Evolutionary conservation across 2,113 vertebrate species (phyloP).

Genomic region (Cinclus cinclus): DNA sequence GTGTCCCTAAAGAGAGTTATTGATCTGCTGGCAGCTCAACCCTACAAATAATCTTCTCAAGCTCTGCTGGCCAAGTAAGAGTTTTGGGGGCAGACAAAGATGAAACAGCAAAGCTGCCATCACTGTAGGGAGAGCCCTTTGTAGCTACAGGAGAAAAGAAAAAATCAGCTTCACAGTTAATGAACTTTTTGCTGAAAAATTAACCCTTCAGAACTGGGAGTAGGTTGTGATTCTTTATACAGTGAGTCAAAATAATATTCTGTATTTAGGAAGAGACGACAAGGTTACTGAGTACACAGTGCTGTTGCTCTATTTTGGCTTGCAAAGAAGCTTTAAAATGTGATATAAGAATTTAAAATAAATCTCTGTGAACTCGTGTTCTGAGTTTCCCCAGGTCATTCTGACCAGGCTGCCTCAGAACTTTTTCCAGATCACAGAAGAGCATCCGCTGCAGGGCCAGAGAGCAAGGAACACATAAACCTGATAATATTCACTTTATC

Average conservation of each 20-base stretch:
- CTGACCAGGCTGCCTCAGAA: background rate
- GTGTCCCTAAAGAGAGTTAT: background rate
- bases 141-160: background rate
- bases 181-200: background rate
- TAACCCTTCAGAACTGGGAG: background rate
- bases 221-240: background rate
- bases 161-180: background rate
- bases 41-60: background rate
- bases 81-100: background rate
- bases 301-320: background rate
- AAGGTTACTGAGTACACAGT: background rate
- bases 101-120: background rate
- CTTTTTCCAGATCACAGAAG: background rate
- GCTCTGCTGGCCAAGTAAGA: background rate
- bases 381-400: background rate
- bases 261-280: background rate
- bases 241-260: background rate
- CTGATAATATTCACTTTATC: background rate
- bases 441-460: background rate
- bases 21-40: background rate
- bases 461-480: background rate
- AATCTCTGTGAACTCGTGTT: background rate
- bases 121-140: background rate
- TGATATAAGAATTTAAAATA: background rate
- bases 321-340: background rate